Conservation (phyloP, 2,797 vertebrate genomes). For the Tinamus major region DNA sequence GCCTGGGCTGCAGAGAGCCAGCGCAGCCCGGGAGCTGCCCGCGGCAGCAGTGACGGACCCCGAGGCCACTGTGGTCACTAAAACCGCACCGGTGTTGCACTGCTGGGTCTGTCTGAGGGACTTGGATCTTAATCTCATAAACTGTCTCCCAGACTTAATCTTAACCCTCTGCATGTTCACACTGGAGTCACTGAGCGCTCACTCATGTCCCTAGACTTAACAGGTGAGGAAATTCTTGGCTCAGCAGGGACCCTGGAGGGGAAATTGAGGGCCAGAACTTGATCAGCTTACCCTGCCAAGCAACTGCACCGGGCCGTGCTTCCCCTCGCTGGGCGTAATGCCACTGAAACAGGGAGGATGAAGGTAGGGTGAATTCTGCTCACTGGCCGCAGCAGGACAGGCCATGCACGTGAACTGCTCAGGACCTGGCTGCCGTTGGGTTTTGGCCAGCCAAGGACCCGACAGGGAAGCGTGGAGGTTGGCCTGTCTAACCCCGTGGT, state of each 20-base stretch:
- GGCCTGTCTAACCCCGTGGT: fast-evolving
- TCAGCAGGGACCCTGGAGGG: background rate
- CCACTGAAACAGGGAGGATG: background rate
- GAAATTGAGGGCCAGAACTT: background rate
- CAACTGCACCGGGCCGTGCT: background rate
- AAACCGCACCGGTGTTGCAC: background rate
- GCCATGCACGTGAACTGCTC: background rate
- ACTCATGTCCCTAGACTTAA: background rate
- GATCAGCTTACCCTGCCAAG: background rate
- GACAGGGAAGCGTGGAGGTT: background rate
- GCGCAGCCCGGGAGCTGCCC: background rate
- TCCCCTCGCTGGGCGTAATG: background rate
- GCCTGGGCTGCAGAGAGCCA: fast-evolving
- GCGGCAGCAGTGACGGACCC: background rate
- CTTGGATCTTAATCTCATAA: background rate
- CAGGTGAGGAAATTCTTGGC: background rate
- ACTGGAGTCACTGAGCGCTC: background rate
- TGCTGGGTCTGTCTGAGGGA: background rate
- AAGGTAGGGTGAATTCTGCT: background rate
- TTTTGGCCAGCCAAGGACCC: background rate
- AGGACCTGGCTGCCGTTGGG: background rate
- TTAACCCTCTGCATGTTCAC: background rate
- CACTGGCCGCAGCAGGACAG: background rate
- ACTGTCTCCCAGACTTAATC: background rate
- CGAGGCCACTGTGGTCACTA: background rate